phyloP scores from a whole-genome alignment of 1,140 invertebrate species.

The Zaprionus capensis region DNA sequence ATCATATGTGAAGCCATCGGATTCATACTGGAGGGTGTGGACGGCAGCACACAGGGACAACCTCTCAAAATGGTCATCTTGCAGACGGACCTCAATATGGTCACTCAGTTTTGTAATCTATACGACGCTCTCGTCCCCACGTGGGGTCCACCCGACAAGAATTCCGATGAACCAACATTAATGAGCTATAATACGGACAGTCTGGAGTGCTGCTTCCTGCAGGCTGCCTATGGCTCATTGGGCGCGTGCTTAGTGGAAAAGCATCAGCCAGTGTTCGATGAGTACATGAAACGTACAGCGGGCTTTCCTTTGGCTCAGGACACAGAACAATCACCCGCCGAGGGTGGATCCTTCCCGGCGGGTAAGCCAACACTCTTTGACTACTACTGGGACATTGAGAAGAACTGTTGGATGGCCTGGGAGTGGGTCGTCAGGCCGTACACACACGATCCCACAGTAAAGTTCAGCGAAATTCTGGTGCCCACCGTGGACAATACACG shows the following conservation, averaged over 20 bases:
- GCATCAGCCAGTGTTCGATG: constrained; percentile 90
- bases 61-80: constrained; percentile 92
- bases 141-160: constrained; percentile 64
- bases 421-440: constrained; percentile 90
- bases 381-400: constrained; percentile 90
- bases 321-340: constrained; percentile 87
- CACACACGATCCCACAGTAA: constrained; percentile 88
- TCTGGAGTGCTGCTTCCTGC: constrained; percentile 90
- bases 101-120: constrained; percentile 92
- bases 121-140: constrained; percentile 88
- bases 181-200: constrained; percentile 85
- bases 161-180: constrained; percentile 84
- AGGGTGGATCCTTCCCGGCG: constrained; percentile 87
- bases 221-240: constrained; percentile 92
- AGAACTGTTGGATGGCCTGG: constrained; percentile 93
- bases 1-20: constrained; percentile 89
- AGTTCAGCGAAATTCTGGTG: constrained; percentile 93
- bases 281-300: constrained; percentile 90
- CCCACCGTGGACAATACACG: constrained; percentile 94
- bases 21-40: constrained; percentile 90
- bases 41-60: constrained; percentile 89
- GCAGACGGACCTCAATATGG: constrained; percentile 94
- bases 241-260: constrained; percentile 91
- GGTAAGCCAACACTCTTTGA: constrained; percentile 90
- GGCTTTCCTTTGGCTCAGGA: constrained; percentile 89